Base-by-base conservation (phyloP, 2,113 vertebrate species). In the Trematocara unimaculatum region DNA sequence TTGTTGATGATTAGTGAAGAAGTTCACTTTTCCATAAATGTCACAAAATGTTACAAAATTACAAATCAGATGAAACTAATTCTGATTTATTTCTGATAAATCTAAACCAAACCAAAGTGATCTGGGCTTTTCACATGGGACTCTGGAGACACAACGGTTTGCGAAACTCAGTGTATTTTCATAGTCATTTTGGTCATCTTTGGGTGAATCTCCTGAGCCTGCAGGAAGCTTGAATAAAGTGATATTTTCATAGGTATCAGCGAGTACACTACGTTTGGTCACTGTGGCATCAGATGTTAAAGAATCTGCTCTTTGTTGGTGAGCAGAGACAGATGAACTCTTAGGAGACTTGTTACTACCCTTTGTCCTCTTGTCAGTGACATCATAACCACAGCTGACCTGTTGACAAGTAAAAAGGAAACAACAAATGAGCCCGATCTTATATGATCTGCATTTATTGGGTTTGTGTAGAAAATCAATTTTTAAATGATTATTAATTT, bases 71-170 rank as follows among this genome's bases (percentile, higher is more conserved):
- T 8, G 1, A 74, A 7, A 60, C 6, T 5, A 86, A 45, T 29
- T 87, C 45, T 72, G 42, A 78, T 7, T 5, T 47, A 15, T 53
- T 77, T 18, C 18, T 35, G 88, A 67, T 38, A 64, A 14, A 85
- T 86, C 67, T 80, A 89, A 84, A 58, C 91, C 91, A 87, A 93
- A 91, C 89, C 89, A 92, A 55, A 80, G 79, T 1, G 72, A 88
- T 9, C 1, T 31, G 4, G 55, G 54, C 18, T 5, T 82, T 38
- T 87, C 79, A 51, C 9, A 0, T 31, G 8, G 3, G 10, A 3
- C 33, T 67, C 10, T 38, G 14, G 14, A 17, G 13, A n/a, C 47
- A 81, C 7, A n/a, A 7, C 6, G 10, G 6, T 12, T 49, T 4
- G 29, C 2, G 72, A 23, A 17, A 23, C 7, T 55, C 4, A 40